Evolutionary conservation across 2,888 invertebrate genomes (phyloP).

Genomic region (Euclidia mi): DNA sequence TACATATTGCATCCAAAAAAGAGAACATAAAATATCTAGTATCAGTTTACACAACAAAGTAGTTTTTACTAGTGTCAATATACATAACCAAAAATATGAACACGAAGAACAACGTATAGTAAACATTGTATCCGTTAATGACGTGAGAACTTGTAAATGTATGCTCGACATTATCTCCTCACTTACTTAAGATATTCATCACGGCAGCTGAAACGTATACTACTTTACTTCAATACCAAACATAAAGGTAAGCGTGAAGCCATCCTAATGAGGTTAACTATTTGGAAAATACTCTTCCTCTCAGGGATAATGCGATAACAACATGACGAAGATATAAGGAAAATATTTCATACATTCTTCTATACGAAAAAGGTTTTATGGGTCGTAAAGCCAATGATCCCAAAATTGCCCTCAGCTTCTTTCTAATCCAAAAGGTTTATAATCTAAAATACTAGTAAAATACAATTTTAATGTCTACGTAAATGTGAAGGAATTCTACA

Average conservation of each 20-base stretch:
- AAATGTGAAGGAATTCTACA: conserved; percentile 26
- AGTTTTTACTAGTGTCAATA: too few species aligned
- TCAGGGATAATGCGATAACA: conserved; percentile 54
- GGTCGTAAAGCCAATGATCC: conserved; percentile 81
- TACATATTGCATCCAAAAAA: too few species aligned
- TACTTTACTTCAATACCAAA: conserved; percentile 40
- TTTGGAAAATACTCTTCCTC: conserved; percentile 50
- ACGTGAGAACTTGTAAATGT: not conserved
- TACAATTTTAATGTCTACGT: conserved; percentile 36
- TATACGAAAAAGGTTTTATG: conserved; percentile 77
- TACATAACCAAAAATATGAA: too few species aligned
- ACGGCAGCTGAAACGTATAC: conserved; percentile 34
- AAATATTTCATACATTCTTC: conserved; percentile 68
- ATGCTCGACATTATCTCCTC: not conserved
- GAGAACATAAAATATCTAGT: too few species aligned
- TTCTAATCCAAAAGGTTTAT: conserved; percentile 57
- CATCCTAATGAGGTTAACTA: conserved; percentile 53
- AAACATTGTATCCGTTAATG: too few species aligned
- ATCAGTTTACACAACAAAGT: too few species aligned
- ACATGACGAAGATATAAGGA: conserved; percentile 48
- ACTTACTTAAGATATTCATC: conserved; percentile 20
- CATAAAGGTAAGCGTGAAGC: conserved; percentile 33
- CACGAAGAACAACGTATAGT: too few species aligned
- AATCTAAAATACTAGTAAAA: conserved; percentile 54
- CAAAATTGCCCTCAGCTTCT: conserved; percentile 70